phyloP scores from a whole-genome alignment of 2,113 vertebrate species.

The Cisticola juncidis region DNA sequence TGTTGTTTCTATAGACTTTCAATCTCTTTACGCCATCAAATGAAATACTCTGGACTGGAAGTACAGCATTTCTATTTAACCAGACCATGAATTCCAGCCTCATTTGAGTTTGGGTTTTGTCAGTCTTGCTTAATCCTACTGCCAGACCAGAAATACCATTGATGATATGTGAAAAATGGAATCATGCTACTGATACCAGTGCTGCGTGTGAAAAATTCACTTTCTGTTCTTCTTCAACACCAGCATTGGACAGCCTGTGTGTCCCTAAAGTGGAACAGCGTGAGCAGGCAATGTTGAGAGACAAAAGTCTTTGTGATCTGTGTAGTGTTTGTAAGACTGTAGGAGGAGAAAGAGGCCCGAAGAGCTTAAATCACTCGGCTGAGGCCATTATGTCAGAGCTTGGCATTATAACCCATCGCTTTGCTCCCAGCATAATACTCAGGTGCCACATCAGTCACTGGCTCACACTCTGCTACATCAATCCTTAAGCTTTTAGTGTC shows the following conservation, averaged over 20 bases:
- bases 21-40: neutral
- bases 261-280: fast-evolving
- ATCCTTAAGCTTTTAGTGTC: neutral
- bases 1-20: neutral
- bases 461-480: neutral
- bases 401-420: neutral
- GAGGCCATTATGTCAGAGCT: neutral
- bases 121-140: neutral
- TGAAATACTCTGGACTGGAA: neutral
- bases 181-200: neutral
- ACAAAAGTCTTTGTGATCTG: neutral
- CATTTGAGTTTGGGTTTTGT: neutral
- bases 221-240: neutral
- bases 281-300: neutral
- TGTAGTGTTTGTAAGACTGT: neutral
- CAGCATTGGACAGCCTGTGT: neutral
- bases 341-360: neutral
- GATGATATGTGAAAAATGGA: neutral
- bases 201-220: neutral
- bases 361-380: neutral
- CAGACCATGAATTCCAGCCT: neutral
- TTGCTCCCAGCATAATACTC: neutral
- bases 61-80: neutral
- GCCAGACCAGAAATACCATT: neutral
- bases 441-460: neutral